Base-by-base conservation (phyloP, 1,140 invertebrate species). In the Drosophila paulistorum region DNA sequence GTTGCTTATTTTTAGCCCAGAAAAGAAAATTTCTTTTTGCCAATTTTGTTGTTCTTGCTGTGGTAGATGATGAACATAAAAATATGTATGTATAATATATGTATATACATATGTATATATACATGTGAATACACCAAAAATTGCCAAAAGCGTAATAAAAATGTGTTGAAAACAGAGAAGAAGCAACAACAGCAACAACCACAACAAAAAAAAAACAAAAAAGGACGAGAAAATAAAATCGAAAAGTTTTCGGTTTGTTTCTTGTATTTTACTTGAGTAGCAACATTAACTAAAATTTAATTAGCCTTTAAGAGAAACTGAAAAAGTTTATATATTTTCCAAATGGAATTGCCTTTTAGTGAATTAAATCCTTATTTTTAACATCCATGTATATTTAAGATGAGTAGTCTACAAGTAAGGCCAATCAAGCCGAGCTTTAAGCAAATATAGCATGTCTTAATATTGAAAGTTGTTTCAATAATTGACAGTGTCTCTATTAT, bases 21-120 rank as follows among this genome's bases (percentile, higher is more conserved):
- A 33, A 57, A 55, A 57, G 45, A 14, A 59, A 59, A 37, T 59
- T 59, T 39, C 5, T 59, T 59, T 59, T 20, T 20, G 33, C 10
- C 33, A 17, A 59, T 59, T 59, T 39, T 59, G 14, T 37, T 59
- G 57, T 37, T 58, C 55, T 37, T 39, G 57, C 33, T 59, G 57
- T 51, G 45, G 45, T 39, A 59, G 33, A 59, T 59, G 35, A 59
- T 59, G 57, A 59, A 59, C 33, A 59, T 59, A 59, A 35, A 59
- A 59, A 59, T 35, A 58, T 58, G 33, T 51, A 51, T 23, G 30
- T 30, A 30, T 30, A 26, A 37, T 35, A 57, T n/a, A 14, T 7
- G 7, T 7, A 48, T 13, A 5, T 9, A 51, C 17, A 14, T 7
- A 45, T 13, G 14, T 17, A 48, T 9, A 20, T 48, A 11, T 20